Conservation (phyloP, 2,888 invertebrate genomes). For the Cerastis rubricosa region DNA sequence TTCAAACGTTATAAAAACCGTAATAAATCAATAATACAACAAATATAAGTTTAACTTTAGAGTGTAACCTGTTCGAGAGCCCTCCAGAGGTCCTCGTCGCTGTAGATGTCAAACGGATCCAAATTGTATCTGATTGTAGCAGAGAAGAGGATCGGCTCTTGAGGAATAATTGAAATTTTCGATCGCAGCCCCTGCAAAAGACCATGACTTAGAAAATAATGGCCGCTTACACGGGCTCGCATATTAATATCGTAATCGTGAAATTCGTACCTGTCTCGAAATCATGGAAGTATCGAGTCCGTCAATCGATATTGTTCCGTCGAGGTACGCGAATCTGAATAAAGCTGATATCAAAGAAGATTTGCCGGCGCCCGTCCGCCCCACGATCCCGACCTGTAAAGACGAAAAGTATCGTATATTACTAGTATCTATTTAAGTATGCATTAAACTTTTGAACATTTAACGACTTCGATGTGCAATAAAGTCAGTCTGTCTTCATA, state of each 20-base stretch:
- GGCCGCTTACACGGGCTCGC: constrained; percentile 26
- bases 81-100: constrained; percentile 93
- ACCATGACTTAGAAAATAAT: constrained; percentile 51
- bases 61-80: constrained; percentile 92
- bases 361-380: constrained; percentile 94
- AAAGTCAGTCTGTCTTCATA: constrained; percentile 54
- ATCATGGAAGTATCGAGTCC: constrained; percentile 90
- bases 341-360: constrained; percentile 93
- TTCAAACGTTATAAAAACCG: constrained; percentile 50
- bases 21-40: constrained; percentile 40
- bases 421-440: neutral
- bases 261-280: constrained; percentile 86
- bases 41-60: constrained; percentile 48
- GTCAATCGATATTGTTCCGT: constrained; percentile 92
- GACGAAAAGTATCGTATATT: constrained; percentile 14
- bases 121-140: constrained; percentile 93
- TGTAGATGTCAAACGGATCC: constrained; percentile 93
- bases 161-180: constrained; percentile 92
- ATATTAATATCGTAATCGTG: constrained; percentile 39
- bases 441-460: constrained; percentile 7
- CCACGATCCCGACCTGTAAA: constrained; percentile 91
- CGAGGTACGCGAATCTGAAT: constrained; percentile 92
- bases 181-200: constrained; percentile 90
- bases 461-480: neutral
- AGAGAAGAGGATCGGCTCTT: constrained; percentile 96